These are phyloP conservation scores for Eristalis intricaria DNA, from an alignment of 2,888 invertebrate genomes.

Conservation along the genomic window DNA sequence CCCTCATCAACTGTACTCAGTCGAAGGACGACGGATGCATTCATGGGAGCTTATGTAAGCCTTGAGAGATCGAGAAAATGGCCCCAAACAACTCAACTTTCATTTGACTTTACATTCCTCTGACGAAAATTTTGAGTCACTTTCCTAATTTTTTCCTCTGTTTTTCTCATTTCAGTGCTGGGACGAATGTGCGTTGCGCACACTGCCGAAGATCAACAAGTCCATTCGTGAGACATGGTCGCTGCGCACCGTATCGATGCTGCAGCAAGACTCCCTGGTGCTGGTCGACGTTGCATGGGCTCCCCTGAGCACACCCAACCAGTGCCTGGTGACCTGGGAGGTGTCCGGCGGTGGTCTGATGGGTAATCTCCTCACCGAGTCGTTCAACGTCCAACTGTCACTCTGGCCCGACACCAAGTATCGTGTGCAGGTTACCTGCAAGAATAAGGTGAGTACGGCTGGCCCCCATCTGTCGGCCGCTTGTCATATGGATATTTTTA, in stretches of 20 bases:
- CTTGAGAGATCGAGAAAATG: no score
- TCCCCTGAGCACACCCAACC: slow-evolving; percentile 77
- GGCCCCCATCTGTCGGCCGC: neutral
- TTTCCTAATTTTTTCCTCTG: slow-evolving; percentile 21
- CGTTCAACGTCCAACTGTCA: slow-evolving; percentile 80
- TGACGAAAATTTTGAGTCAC: neutral
- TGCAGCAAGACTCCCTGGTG: slow-evolving; percentile 80
- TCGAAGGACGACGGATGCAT: no score
- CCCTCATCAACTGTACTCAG: no score
- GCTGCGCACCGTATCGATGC: slow-evolving; percentile 79
- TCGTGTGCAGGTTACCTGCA: slow-evolving; percentile 81
- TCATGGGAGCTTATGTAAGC: no score
- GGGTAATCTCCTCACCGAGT: slow-evolving; percentile 80
- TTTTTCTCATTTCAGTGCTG: slow-evolving; percentile 77
- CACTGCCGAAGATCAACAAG: slow-evolving; percentile 77
- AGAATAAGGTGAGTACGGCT: slow-evolving; percentile 78
- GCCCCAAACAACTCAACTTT: no score
- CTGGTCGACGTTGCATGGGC: slow-evolving; percentile 81
- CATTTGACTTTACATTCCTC: neutral
- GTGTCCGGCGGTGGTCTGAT: slow-evolving; percentile 81
- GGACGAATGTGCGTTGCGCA: slow-evolving; percentile 79
- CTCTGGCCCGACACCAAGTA: slow-evolving; percentile 81
- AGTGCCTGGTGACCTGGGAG: slow-evolving; percentile 81
- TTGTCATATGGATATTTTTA: slow-evolving; percentile 8
- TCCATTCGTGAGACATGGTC: slow-evolving; percentile 78